Evolutionary conservation across 2,888 invertebrate species (phyloP), one percentile per base, ranked within the genome.

Genomic region (Tachina lurida): DNA sequence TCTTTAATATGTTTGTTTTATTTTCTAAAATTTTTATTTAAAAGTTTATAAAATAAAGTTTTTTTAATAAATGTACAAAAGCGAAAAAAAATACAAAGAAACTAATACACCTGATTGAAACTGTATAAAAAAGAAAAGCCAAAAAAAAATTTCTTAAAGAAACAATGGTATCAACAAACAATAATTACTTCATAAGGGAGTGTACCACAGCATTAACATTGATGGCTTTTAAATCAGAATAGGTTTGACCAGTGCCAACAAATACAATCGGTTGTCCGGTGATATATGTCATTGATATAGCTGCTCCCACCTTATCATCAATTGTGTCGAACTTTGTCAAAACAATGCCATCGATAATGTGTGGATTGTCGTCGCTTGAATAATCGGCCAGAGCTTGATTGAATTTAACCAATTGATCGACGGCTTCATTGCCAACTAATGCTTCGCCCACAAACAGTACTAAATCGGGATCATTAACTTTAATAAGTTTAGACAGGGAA

Each of bases 381-480:
- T 97, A 97, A 93, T 99, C 99, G 10, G 99, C 99, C 58, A 99
- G 94, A 0, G 99, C 98, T 92, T 98, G 97, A 94, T 99, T 99
- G 94, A 99, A 99, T 93, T 99, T 99, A 0, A 98, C 97, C 63
- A 99, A 94, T 92, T 99, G 99, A 94, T 99, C 99, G 31, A 99
- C 99, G 17, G 99, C 99, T 92, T 99, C 99, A 93, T 99, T 99
- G 43, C 99, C 99, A 0, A 99, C 99, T n/a, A 99, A 94, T 0
- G 99, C 99, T 93, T 99, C 99, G 0, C 99, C 99, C 12, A 99
- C 99, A 93, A 99, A 99, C n/a, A 99, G 94, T 2, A 99, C 99
- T 91, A 98, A 94, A 93, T 99, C 99, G 0, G 99, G 99, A 90
- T 98, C 96, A 93, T 99, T 99, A 60, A 99, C 97, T 93, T 97